phyloP scores from a whole-genome alignment of 2,113 vertebrate genomes.

The Coptodon rendalli region DNA sequence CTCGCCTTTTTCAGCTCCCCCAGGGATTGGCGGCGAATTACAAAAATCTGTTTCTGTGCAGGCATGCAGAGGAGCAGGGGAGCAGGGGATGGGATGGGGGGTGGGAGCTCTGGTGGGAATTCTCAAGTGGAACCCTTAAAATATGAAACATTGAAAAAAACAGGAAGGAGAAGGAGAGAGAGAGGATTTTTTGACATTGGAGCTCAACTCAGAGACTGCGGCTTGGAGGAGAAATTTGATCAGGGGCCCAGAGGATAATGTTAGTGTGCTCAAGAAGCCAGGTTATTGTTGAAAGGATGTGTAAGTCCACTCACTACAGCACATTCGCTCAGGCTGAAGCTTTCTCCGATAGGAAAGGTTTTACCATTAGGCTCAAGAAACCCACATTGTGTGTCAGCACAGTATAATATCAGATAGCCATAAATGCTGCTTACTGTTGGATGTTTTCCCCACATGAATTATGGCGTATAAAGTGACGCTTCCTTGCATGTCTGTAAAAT shows the following conservation, averaged over 20 bases:
- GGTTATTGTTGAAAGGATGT: constrained; percentile 36
- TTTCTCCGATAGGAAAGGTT: constrained; percentile 13
- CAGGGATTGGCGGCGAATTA: constrained; percentile 47
- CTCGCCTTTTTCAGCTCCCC: constrained; percentile 47
- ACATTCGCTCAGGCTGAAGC: neutral
- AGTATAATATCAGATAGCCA: constrained; percentile 20
- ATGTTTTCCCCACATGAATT: neutral
- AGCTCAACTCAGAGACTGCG: constrained; percentile 21
- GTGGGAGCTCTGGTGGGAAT: constrained; percentile 41
- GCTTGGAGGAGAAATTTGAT: constrained; percentile 49
- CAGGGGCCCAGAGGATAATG: constrained; percentile 34
- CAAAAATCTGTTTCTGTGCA: constrained; percentile 56
- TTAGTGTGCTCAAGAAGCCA: constrained; percentile 17
- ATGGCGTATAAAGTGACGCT: neutral
- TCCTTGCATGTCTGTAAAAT: neutral
- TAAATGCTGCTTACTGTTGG: neutral
- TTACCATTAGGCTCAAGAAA: constrained; percentile 16
- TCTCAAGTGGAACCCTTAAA: constrained; percentile 34
- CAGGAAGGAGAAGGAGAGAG: constrained; percentile 3
- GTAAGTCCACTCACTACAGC: neutral
- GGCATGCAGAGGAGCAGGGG: constrained; percentile 24
- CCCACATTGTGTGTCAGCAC: constrained; percentile 14
- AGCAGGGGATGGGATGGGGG: constrained; percentile 26
- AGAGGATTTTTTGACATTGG: constrained; percentile 32
- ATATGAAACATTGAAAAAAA: neutral